These are phyloP conservation scores for Phengaris arion DNA, from an alignment of 2,888 invertebrate genomes.

Conservation along the genomic window DNA sequence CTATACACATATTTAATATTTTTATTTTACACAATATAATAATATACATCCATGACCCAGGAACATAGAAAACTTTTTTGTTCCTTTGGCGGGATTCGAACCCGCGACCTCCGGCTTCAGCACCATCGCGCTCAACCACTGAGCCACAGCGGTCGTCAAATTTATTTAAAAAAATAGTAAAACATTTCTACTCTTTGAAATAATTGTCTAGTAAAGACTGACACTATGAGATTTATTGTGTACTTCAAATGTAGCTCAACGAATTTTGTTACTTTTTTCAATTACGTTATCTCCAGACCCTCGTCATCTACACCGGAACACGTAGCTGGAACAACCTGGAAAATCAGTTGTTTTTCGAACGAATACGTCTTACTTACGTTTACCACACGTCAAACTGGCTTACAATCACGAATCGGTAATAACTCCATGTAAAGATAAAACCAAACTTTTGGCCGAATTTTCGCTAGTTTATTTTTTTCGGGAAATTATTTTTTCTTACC, in stretches of 20 bases:
- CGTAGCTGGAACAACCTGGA: neutral
- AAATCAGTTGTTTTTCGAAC: neutral
- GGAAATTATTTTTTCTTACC: neutral
- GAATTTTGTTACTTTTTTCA: neutral
- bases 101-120: too few species aligned
- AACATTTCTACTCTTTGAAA: neutral
- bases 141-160: too few species aligned
- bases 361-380: neutral
- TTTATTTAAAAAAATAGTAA: neutral
- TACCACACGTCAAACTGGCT: neutral
- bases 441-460: neutral
- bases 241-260: neutral
- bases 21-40: too few species aligned
- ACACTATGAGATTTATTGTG: neutral
- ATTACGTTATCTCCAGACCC: neutral
- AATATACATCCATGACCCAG: too few species aligned
- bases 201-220: neutral
- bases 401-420: conserved; percentile 12
- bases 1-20: too few species aligned
- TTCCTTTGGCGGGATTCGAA: too few species aligned
- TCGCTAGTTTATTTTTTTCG: neutral
- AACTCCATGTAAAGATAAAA: conserved; percentile 3
- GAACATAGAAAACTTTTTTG: too few species aligned
- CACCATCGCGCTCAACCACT: too few species aligned
- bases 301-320: neutral